Conservation (phyloP, 2,888 invertebrate genomes). For the Orthosia gothica region DNA sequence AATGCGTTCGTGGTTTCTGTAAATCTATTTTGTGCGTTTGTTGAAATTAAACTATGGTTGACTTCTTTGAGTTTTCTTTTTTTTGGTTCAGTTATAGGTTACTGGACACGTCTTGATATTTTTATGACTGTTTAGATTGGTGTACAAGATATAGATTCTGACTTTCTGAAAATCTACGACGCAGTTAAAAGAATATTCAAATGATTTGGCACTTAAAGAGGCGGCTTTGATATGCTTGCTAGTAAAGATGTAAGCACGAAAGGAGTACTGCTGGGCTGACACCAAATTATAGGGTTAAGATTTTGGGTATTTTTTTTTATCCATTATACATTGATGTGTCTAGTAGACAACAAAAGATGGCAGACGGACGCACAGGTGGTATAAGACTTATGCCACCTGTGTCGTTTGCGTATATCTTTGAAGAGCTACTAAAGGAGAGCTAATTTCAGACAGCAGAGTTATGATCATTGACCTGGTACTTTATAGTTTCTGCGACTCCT, state of each 20-base stretch:
- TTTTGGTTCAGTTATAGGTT: not conserved
- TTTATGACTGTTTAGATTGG: not conserved
- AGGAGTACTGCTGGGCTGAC: not conserved
- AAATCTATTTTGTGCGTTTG: constrained; percentile 8
- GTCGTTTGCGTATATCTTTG: too few species aligned
- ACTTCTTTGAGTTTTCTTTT: not conserved
- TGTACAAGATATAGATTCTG: not conserved
- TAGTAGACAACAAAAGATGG: too few species aligned
- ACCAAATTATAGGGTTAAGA: not conserved
- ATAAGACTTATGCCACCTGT: too few species aligned
- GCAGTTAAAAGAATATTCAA: not conserved
- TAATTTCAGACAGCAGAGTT: not conserved
- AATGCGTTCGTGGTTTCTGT: constrained; percentile 33
- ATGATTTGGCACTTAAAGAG: not conserved
- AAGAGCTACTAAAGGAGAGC: not conserved
- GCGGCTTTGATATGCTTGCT: not conserved
- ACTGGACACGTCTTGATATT: not conserved
- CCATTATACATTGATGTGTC: too few species aligned
- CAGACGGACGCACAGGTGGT: too few species aligned
- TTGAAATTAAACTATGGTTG: constrained; percentile 11
- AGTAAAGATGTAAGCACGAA: not conserved
- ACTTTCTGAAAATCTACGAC: not conserved
- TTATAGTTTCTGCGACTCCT: not conserved
- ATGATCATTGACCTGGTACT: not conserved
- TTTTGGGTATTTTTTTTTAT: too few species aligned